Conservation (phyloP, 2,113 vertebrate species). For the Macquaria ambigua region DNA sequence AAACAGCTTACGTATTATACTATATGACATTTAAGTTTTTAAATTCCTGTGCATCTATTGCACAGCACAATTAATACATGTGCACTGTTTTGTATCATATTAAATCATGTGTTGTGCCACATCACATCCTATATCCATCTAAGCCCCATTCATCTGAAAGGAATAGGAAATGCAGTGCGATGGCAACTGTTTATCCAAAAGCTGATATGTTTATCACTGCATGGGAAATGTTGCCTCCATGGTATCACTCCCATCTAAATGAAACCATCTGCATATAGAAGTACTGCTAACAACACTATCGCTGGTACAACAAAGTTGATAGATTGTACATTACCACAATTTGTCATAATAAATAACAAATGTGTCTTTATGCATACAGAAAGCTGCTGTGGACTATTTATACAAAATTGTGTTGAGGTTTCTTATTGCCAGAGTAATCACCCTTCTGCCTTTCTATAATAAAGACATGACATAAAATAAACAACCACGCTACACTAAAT, state of each 20-base stretch:
- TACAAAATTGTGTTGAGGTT: background rate
- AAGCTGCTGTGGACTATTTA: background rate
- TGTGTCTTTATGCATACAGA: constrained; percentile 13
- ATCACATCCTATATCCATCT: background rate
- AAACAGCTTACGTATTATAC: background rate
- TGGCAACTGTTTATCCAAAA: constrained; percentile 22
- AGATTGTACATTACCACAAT: constrained; percentile 10
- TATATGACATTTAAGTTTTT: background rate
- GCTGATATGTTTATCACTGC: constrained; percentile 33
- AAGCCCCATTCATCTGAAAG: background rate
- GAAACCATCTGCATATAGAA: constrained; percentile 32
- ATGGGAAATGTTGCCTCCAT: constrained; percentile 15
- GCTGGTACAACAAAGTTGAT: constrained; percentile 27
- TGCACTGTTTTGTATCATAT: background rate
- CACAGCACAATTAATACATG: background rate
- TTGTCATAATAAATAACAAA: constrained; percentile 15
- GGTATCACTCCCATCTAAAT: constrained; percentile 44
- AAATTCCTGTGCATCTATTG: background rate
- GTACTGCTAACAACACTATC: constrained; percentile 1
- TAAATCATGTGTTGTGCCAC: background rate
- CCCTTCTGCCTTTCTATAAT: background rate
- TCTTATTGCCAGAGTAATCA: background rate
- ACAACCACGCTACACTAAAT: background rate
- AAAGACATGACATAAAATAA: constrained; percentile 30
- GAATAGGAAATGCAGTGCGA: background rate